These are phyloP conservation scores for Protonibea diacanthus DNA, from an alignment of 2,797 vertebrate genomes.

Conservation along the genomic window DNA sequence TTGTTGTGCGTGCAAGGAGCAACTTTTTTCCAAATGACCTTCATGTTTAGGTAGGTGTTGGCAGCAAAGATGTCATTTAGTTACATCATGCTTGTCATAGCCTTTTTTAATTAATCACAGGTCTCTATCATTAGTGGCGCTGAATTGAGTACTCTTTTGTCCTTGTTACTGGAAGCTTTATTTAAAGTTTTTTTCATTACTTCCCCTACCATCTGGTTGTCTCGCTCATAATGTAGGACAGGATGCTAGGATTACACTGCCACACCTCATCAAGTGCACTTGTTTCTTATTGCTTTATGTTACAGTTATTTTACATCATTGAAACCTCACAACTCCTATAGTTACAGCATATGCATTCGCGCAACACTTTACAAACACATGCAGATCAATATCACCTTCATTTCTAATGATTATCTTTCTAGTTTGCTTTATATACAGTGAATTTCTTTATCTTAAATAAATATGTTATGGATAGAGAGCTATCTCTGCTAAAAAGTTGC, in stretches of 20 bases:
- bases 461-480: background rate
- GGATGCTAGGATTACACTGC: background rate
- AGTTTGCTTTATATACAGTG: conserved; percentile 8
- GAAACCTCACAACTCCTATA: background rate
- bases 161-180: conserved; percentile 23
- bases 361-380: conserved; percentile 7
- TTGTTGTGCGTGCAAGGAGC: background rate
- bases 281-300: background rate
- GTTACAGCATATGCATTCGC: background rate
- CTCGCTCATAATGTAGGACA: background rate
- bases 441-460: conserved; percentile 25
- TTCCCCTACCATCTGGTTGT: background rate
- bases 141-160: background rate
- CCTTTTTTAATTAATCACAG: conserved; percentile 38
- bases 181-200: conserved; percentile 23
- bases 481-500: background rate
- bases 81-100: conserved; percentile 17
- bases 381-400: background rate
- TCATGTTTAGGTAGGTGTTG: background rate
- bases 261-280: background rate
- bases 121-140: background rate
- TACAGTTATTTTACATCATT: conserved; percentile 3
- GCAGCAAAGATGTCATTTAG: conserved; percentile 9
- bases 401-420: background rate
- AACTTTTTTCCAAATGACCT: conserved; percentile 7